phyloP scores from a whole-genome alignment of 2,888 invertebrate species.

The Trisateles emortualis region DNA sequence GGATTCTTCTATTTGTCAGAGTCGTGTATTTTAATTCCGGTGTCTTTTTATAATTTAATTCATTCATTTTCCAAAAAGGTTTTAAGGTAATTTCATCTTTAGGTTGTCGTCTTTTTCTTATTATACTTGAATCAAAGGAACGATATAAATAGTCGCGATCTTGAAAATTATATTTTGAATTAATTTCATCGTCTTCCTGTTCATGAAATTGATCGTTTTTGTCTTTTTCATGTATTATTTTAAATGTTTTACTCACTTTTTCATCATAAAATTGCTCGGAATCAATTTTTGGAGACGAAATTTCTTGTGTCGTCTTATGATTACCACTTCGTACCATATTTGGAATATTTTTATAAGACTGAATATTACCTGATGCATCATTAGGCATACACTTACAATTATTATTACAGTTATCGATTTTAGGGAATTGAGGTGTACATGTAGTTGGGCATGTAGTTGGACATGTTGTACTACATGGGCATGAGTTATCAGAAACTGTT shows the following conservation, averaged over 20 bases:
- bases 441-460: conserved; percentile 26
- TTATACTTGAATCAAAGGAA: conserved; percentile 61
- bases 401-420: conserved; percentile 20
- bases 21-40: conserved; percentile 70
- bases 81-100: conserved; percentile 56
- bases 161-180: conserved; percentile 42
- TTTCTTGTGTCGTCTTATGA: conserved; percentile 29
- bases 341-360: conserved; percentile 62
- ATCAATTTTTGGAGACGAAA: conserved; percentile 17
- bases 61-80: conserved; percentile 75
- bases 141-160: conserved; percentile 53
- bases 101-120: conserved; percentile 62
- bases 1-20: conserved; percentile 54
- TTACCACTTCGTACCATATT: conserved; percentile 60
- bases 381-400: conserved; percentile 46
- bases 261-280: conserved; percentile 29
- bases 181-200: conserved; percentile 52
- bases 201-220: conserved; percentile 45
- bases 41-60: conserved; percentile 52
- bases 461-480: conserved; percentile 55
- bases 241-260: conserved; percentile 30
- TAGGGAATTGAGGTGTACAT: conserved; percentile 8
- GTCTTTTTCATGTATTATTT: conserved; percentile 35
- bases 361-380: conserved; percentile 43
- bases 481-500: conserved; percentile 35